Percentiles rank a stretch among this genome's conserved stretches.
Conservation (phyloP, 2,797 vertebrate genomes). For the Cheirogaleus major region DNA sequence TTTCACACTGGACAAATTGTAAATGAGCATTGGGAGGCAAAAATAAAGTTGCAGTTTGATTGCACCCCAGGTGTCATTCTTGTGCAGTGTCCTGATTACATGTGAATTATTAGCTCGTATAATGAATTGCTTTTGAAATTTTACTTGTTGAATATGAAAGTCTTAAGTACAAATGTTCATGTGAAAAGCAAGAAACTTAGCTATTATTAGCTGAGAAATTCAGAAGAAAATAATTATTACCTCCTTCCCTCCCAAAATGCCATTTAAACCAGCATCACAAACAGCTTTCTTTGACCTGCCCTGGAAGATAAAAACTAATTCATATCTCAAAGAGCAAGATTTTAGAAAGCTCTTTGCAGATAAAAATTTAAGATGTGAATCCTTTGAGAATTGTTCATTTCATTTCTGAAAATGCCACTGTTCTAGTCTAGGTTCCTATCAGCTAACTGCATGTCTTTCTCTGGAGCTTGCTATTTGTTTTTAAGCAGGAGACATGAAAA, state of each 20-base stretch:
- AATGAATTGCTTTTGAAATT: not conserved
- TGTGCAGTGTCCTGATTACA: slow-evolving; percentile 17
- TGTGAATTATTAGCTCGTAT: slow-evolving; percentile 36
- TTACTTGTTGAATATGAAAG: slow-evolving; percentile 12
- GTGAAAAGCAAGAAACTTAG: slow-evolving; percentile 25
- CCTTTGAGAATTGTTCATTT: slow-evolving; percentile 45
- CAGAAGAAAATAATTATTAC: slow-evolving; percentile 30
- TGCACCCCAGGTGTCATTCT: not conserved
- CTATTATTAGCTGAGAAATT: slow-evolving; percentile 36
- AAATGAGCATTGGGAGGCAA: not conserved
- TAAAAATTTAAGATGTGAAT: slow-evolving; percentile 51
- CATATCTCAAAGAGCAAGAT: not conserved
- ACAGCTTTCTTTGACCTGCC: slow-evolving; percentile 8
- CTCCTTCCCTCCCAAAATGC: not conserved
- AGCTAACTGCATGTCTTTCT: slow-evolving; percentile 35
- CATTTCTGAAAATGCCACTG: slow-evolving; percentile 49
- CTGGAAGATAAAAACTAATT: not conserved
- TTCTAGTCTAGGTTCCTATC: slow-evolving; percentile 44
- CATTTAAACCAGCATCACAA: not conserved
- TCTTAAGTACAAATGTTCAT: not conserved
- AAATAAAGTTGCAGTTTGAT: slow-evolving; percentile 41
- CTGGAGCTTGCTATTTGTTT: slow-evolving; percentile 25
- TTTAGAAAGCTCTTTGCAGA: slow-evolving; percentile 35
- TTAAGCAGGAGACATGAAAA: slow-evolving; percentile 65
- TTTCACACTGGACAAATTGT: not conserved